These are phyloP conservation scores for Rhopilema esculentum DNA, from an alignment of 30 jellyfish, hydroid and myxozoan genomes.

Conservation along the genomic window DNA sequence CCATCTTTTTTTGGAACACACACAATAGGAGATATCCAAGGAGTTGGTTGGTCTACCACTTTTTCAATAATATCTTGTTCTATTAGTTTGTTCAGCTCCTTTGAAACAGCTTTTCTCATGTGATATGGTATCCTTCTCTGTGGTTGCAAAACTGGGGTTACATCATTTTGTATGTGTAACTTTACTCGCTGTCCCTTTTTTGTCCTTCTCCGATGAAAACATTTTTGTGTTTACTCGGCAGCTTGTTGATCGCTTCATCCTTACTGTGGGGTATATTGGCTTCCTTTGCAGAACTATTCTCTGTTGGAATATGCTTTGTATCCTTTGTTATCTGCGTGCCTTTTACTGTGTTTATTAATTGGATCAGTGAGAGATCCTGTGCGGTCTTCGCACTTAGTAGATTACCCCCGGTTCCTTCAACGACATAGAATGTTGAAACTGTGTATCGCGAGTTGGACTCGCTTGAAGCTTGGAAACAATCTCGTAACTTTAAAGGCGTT, in stretches of 20 bases:
- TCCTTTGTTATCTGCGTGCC: neutral
- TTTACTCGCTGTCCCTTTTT: conserved; percentile 30
- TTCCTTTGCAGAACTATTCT: conserved; percentile 6
- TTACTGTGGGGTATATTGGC: neutral
- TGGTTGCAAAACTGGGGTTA: conserved; percentile 54
- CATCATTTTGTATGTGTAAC: conserved; percentile 43
- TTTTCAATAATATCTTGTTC: conserved; percentile 55
- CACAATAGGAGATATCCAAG: conserved; percentile 58
- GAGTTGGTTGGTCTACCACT: conserved; percentile 55
- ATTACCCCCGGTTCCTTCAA: conserved; percentile 65
- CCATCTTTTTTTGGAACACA: conserved; percentile 57
- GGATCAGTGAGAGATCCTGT: conserved; percentile 40
- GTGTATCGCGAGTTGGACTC: conserved; percentile 48
- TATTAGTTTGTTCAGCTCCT: conserved; percentile 35
- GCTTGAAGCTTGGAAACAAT: conserved; percentile 24
- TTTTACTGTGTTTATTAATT: conserved; percentile 22
- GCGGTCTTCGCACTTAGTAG: conserved; percentile 68
- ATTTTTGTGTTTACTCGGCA: conserved; percentile 15
- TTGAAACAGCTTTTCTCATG: conserved; percentile 10
- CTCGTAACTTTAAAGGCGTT: conserved; percentile 23
- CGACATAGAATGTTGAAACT: conserved; percentile 44
- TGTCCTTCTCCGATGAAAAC: conserved; percentile 48
- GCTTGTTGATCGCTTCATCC: conserved; percentile 15
- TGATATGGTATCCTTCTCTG: conserved; percentile 72
- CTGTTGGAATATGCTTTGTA: neutral